These are phyloP conservation scores for Acleris sparsana DNA, from an alignment of 2,888 invertebrate species.

Conservation along the genomic window DNA sequence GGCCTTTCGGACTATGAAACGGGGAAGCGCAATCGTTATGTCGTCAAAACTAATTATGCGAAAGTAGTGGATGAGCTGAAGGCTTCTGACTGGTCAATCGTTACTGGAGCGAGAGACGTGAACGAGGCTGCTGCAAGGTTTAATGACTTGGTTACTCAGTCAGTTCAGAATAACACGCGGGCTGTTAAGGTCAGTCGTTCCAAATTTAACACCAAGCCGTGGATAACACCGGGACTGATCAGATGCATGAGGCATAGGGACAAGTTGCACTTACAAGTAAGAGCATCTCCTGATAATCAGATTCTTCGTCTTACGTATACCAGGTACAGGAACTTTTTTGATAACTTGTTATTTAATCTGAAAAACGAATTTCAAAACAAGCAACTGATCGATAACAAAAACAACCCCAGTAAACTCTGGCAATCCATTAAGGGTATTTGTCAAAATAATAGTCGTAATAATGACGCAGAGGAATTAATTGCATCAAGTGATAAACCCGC, in stretches of 20 bases:
- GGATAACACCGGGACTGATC: conserved; percentile 11
- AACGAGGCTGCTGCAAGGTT: background rate
- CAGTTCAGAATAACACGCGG: background rate
- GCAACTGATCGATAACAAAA: background rate
- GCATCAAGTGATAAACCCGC: background rate
- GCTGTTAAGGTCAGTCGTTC: background rate
- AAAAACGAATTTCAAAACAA: conserved; percentile 12
- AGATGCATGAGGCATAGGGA: conserved; percentile 9
- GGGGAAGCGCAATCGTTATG: no score
- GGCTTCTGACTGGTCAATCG: conserved; percentile 2
- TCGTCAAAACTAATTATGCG: background rate
- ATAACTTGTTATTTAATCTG: background rate
- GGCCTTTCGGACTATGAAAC: no score
- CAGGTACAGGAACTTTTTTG: conserved; percentile 8
- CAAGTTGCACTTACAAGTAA: background rate
- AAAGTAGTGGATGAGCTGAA: background rate
- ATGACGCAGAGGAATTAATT: background rate
- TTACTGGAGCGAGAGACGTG: background rate
- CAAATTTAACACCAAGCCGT: conserved; percentile 4
- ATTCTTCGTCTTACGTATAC: background rate
- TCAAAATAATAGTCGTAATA: background rate
- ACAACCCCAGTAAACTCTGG: conserved; percentile 4
- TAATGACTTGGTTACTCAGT: background rate
- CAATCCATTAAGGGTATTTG: conserved; percentile 1
- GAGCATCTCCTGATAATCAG: background rate